Evolutionary conservation across 2,888 invertebrate species (phyloP), one percentile per base, ranked within the genome.

Genomic region (Dynastes hyllus): DNA sequence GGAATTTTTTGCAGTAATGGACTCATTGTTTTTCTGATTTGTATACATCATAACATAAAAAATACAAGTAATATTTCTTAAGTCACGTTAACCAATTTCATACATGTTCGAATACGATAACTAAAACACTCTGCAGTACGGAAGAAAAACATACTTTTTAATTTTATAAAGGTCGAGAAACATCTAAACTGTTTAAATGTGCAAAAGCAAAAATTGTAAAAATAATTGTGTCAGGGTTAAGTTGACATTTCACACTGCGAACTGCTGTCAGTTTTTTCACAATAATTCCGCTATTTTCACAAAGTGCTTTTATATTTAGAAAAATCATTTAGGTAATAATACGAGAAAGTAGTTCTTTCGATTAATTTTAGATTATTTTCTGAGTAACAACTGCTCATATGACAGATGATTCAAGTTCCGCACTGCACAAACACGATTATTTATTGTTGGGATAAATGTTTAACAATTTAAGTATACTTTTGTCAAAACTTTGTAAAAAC

Each of bases 31-130:
- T 83, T 81, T 82, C 67, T 80, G 78, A 76, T 80, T 80, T 70
- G 80, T 79, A 79, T 82, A 81, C 83, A 83, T 83, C 79, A 82
- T 83, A 83, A 77, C 80, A 78, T 81, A 82, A 81, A 79, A 76
- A 75, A 58, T 53, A 53, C 70, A 69, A 45, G 61, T 76, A 78
- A 66, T 76, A 45, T 76, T 76, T 65, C 9, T 66, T 51, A 65
- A 53, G 88, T 87, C 82, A 86, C 85, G 83, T 88, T 89, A 88
- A 87, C 89, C 88, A 87, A 88, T 85, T 87, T 88, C 88, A 87
- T 88, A 88, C 89, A 89, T 88, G 86, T 86, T 87, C 85, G 84
- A 82, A 86, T 85, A 84, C 85, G 85, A 84, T 82, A 83, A 61
- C 76, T 70, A 70, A 65, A 77, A 45, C 65, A 67, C 63, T 66